A percentile compares a stretch with the other conserved stretches of the same genome.
These are phyloP conservation scores for Onychomys torridus DNA, from an alignment of 2,797 vertebrate species.

Conservation along the genomic window DNA sequence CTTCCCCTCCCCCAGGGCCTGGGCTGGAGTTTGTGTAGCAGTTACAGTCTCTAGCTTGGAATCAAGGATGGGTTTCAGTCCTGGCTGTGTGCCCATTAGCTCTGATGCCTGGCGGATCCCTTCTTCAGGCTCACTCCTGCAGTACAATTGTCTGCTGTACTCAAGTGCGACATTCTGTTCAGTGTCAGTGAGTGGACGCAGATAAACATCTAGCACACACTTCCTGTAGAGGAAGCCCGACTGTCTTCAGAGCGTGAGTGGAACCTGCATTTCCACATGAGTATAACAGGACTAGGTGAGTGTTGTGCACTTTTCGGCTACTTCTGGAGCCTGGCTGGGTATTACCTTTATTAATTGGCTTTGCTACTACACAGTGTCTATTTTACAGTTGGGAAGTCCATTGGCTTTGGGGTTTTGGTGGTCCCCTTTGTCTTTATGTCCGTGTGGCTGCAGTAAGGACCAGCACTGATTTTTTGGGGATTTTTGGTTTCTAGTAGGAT, in stretches of 20 bases:
- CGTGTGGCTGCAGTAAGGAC: background rate
- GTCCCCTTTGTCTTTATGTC: background rate
- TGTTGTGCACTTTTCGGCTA: too few relatives aligned
- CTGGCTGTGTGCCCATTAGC: background rate
- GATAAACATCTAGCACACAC: background rate
- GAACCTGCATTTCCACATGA: background rate
- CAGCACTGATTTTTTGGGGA: background rate
- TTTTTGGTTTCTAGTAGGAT: background rate
- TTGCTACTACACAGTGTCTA: too few relatives aligned
- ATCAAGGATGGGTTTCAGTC: background rate
- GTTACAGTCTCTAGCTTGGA: background rate
- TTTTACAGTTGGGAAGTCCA: background rate
- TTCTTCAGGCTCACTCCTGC: background rate
- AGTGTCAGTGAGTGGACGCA: accelerated
- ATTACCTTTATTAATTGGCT: background rate
- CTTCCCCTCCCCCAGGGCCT: too few relatives aligned
- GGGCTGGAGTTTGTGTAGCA: accelerated
- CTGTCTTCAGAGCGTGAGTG: background rate
- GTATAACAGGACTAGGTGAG: background rate
- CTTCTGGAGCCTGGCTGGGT: background rate
- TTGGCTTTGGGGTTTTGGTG: background rate
- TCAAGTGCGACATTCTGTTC: background rate
- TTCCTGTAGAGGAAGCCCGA: accelerated
- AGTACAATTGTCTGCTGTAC: accelerated
- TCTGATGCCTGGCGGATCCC: background rate